These are phyloP conservation scores for Melopsittacus undulatus DNA, from an alignment of 2,797 vertebrate species.

Conservation along the genomic window DNA sequence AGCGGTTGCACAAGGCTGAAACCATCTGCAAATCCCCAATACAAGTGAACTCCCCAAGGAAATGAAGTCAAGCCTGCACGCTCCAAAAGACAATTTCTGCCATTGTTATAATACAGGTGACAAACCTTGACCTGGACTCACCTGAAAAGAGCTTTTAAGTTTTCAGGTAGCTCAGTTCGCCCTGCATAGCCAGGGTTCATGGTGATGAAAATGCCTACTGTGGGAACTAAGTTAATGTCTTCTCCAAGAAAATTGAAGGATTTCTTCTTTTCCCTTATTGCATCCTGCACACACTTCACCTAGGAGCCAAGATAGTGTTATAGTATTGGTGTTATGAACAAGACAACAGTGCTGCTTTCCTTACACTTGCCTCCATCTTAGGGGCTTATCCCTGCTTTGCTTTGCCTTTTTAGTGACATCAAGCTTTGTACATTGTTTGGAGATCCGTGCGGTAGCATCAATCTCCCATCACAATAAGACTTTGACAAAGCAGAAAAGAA, in stretches of 20 bases:
- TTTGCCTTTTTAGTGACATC: neutral
- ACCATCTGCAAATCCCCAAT: rapidly evolving
- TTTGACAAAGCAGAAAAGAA: neutral
- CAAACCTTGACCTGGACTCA: conserved; percentile 42
- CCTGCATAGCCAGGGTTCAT: conserved; percentile 98
- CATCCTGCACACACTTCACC: conserved; percentile 98
- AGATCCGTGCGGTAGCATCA: neutral
- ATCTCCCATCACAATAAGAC: neutral
- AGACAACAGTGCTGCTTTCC: neutral
- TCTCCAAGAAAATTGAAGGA: conserved; percentile 93
- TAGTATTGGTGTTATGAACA: neutral
- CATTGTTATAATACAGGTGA: neutral
- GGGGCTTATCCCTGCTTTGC: neutral
- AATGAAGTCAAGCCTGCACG: neutral
- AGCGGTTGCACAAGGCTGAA: neutral
- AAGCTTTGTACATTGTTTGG: neutral
- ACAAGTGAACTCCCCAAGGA: neutral
- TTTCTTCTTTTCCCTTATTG: conserved; percentile 90
- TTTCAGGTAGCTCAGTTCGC: conserved; percentile 94
- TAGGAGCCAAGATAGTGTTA: conserved; percentile 33
- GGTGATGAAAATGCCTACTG: conserved; percentile 97
- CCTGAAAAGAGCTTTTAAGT: conserved; percentile 97
- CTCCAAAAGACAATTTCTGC: neutral
- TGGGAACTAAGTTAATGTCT: conserved; percentile 88
- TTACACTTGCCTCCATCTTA: neutral